Evolutionary conservation across 2,888 invertebrate genomes (phyloP), one percentile per base, ranked within the genome.

Genomic region (Patella ulyssiponensis): DNA sequence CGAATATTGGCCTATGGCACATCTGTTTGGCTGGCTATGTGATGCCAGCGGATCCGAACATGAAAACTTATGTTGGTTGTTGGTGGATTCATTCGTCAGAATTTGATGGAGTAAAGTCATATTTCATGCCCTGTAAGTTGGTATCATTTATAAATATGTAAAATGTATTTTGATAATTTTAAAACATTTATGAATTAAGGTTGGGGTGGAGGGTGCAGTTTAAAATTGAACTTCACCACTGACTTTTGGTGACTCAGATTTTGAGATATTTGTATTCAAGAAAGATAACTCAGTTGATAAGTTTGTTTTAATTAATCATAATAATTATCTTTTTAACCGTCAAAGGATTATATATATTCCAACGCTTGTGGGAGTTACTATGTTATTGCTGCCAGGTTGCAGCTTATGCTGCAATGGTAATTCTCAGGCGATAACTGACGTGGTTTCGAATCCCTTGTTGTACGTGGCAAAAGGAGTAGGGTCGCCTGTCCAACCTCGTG

Each of bases 81-180:
- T 89, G 89, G 89, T 89, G 89, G 89, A 89, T 89, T 23, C 88
- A 88, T 72, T 88, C 89, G 0, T 79, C 87, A 1, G 86, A 87
- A 78, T 89, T 88, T 76, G 80, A 81, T 11, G 85, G 85, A 58
- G 86, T 88, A 9, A 77, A 77, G 17, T 76, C 83, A 52, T 76
- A 81, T 23, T 84, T 89, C n/a, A 86, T 87, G 87, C 89, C 89
- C 69, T 84, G 89, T 89, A 84, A 85, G 86, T 83, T 73, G 71
- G 17, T 17, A 52, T 20, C 15, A 11, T 54, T n/a, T 12, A 51
- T 58, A 56, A 27, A 15, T 75, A 69, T 58, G 74, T 44, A 7
- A 44, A 44, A 44, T 44, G 9, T 44, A 44, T 44, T 44, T 44
- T 44, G 44, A 44, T 7, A 44, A 44, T 44, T 9, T 44, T 44